Base-by-base conservation (phyloP, 2,113 vertebrate genomes). In the Centrocercus urophasianus region DNA sequence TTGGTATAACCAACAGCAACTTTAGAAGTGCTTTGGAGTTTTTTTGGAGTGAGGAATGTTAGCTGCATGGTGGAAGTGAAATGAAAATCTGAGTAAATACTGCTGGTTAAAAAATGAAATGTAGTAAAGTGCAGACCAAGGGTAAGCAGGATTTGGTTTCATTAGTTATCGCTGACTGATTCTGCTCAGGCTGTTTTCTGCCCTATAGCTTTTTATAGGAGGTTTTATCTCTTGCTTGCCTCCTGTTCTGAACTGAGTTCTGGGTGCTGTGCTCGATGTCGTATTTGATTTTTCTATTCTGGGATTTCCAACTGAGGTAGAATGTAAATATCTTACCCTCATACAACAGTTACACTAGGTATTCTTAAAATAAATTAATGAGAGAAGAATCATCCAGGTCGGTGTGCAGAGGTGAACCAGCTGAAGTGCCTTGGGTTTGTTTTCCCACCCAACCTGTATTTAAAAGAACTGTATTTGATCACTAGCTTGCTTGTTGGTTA, bases 151-250 rank as follows among this genome's bases (percentile, higher is more conserved):
- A 17, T n/a, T 50, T 48, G 14, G 75, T 19, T 80, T 89, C 20
- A 64, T 85, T 81, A 64, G 48, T 83, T 93, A 48, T 15, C 61
- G 82, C 43, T 91, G 79, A 19, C 69, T 93, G 79, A 43, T 75
- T 83, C 38, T 88, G 76, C 78, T 86, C 42, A 86, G 86, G 10
- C 60, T 90, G 45, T 78, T 91, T 92, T 85, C 64, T 91, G 83
- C 83, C 89, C 73, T 40, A 21, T 60, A 40, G 83, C 43, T 95
- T 93, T 95, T 96, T 96, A 88, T 94, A 89, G 94, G 79, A 93
- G 65, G 89, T 94, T 85, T 94, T 91, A 93, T 57, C 75, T 95
- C 56, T 15, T 80, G 69, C 85, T 93, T 87, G 42, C 45, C 70
- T 95, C 54, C 50, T 85, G 63, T 54, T 79, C 57, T 88, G 89